Evolutionary conservation across 2,113 vertebrate genomes (phyloP).

Genomic region (Carassius carassius): DNA sequence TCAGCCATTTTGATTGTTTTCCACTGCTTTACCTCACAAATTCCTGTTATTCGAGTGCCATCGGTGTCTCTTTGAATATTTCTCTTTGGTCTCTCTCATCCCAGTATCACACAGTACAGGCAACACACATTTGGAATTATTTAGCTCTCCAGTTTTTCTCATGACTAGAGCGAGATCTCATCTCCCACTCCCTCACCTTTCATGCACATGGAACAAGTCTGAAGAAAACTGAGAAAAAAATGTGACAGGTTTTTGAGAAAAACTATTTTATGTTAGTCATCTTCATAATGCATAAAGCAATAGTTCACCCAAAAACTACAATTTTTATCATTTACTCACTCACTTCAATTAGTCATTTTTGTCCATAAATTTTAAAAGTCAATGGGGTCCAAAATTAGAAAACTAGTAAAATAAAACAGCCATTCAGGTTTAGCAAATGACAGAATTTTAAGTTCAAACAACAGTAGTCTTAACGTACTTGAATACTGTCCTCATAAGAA

Average conservation of each 20-base stretch:
- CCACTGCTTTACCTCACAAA: constrained; percentile 46
- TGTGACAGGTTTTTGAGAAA: constrained; percentile 3
- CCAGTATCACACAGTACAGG: not conserved
- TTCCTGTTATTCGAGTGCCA: constrained; percentile 53
- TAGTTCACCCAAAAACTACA: not conserved
- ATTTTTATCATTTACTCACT: not conserved
- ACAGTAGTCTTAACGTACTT: not conserved
- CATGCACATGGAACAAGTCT: not conserved
- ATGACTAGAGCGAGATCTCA: constrained; percentile 11
- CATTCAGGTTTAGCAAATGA: not conserved
- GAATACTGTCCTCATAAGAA: not conserved
- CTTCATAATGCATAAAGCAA: not conserved
- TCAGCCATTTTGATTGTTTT: constrained; percentile 44
- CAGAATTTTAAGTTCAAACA: not conserved
- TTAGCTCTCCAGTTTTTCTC: constrained; percentile 24
- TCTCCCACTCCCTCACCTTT: not conserved
- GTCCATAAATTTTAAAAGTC: not conserved
- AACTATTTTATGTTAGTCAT: constrained; percentile 7
- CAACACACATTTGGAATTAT: constrained; percentile 15
- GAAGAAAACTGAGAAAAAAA: not conserved
- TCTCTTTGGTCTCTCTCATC: too few relatives aligned
- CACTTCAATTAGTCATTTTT: not conserved
- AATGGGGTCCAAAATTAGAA: not conserved
- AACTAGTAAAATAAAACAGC: not conserved
- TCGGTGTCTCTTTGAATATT: constrained; percentile 13